These are phyloP conservation scores for Neomicropteryx cornuta DNA, from an alignment of 1,140 invertebrate genomes.

Conservation along the genomic window DNA sequence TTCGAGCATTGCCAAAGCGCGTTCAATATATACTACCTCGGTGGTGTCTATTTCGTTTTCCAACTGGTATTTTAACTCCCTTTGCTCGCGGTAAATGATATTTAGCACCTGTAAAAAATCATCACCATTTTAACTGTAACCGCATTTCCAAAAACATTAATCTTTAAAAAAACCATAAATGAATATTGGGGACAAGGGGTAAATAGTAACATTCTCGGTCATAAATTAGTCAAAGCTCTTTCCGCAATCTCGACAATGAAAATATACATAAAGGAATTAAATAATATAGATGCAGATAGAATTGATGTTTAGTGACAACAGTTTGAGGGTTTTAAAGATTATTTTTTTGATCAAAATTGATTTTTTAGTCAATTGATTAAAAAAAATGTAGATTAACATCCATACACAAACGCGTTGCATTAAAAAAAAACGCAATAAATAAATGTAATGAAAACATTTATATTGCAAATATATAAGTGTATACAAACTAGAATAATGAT, in stretches of 20 bases:
- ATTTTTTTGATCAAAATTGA: slow-evolving; percentile 21
- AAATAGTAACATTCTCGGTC: neutral
- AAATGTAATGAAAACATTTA: neutral
- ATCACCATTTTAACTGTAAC: neutral
- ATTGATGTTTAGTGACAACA: no score
- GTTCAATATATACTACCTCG: slow-evolving; percentile 75
- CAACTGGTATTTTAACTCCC: slow-evolving; percentile 53
- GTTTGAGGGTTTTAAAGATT: no score
- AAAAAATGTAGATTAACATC: neutral
- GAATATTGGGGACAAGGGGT: neutral
- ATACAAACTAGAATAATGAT: neutral
- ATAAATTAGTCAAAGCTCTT: neutral
- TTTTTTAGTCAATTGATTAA: slow-evolving; percentile 1
- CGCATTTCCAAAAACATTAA: neutral
- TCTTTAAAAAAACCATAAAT: neutral
- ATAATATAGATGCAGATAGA: no score
- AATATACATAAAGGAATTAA: no score
- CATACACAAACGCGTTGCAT: no score
- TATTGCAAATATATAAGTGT: neutral
- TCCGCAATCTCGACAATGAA: neutral
- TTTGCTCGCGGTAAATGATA: slow-evolving; percentile 63
- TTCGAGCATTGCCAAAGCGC: slow-evolving; percentile 57
- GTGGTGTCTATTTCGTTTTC: slow-evolving; percentile 55
- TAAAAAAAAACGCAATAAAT: no score
- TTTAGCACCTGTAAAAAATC: slow-evolving; percentile 34